A percentile compares a stretch with the other conserved stretches of the same genome.
Conservation (phyloP, 2,113 vertebrate species). For the Barnardius zonarius region DNA sequence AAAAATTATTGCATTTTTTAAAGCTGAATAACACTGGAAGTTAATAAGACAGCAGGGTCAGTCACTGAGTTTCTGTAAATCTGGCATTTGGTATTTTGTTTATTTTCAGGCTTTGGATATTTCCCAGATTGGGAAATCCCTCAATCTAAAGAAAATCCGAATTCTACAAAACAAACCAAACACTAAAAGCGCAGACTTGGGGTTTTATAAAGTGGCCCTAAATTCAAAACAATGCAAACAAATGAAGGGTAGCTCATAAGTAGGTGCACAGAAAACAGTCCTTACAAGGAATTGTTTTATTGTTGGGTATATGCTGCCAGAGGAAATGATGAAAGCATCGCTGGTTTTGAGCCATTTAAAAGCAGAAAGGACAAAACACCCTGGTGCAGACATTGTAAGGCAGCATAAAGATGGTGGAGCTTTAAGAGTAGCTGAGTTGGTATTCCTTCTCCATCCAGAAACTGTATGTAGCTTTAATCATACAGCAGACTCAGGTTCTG, state of each 20-base stretch:
- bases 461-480: slow-evolving; percentile 16
- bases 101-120: not conserved
- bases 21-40: not conserved
- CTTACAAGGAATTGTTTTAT: slow-evolving; percentile 25
- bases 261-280: not conserved
- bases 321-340: not conserved
- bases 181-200: not conserved
- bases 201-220: not conserved
- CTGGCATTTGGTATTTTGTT: not conserved
- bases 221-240: not conserved
- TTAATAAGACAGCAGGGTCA: not conserved
- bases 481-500: slow-evolving; percentile 9
- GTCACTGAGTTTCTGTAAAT: not conserved
- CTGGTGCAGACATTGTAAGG: not conserved
- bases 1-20: not conserved
- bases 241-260: not conserved
- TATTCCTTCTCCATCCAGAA: not conserved
- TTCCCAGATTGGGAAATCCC: slow-evolving; percentile 13
- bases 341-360: not conserved
- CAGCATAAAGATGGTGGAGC: not conserved
- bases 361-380: not conserved
- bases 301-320: not conserved
- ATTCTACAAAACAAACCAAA: not conserved
- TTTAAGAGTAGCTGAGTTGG: not conserved
- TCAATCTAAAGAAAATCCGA: not conserved